These are phyloP conservation scores for Hephaestus fuliginosus DNA, from an alignment of 2,797 vertebrate genomes.

Conservation along the genomic window DNA sequence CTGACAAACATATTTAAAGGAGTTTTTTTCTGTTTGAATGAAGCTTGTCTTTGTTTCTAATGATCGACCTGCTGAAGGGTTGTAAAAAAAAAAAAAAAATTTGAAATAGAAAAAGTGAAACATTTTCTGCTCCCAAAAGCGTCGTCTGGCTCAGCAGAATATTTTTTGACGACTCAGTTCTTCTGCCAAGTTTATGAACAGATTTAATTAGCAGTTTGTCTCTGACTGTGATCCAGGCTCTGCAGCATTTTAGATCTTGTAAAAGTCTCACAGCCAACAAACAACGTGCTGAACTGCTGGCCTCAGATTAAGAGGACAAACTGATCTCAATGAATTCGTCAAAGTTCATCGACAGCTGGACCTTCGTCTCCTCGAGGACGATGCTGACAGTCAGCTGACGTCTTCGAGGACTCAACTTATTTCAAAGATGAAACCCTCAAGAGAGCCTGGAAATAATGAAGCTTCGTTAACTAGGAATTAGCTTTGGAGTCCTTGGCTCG, in stretches of 20 bases:
- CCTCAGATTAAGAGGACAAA: neutral
- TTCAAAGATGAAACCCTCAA: constrained; percentile 22
- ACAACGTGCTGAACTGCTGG: neutral
- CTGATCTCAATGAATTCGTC: neutral
- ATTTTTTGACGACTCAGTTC: neutral
- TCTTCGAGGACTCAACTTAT: neutral
- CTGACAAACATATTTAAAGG: no score
- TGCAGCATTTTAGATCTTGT: neutral
- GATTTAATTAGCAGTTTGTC: neutral
- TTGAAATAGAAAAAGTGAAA: no score
- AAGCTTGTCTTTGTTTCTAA: neutral
- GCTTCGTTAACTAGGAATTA: constrained; percentile 23
- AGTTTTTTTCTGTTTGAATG: neutral
- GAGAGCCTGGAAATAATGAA: constrained; percentile 9
- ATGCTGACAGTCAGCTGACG: neutral
- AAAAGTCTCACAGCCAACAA: neutral
- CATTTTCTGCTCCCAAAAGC: neutral
- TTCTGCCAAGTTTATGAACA: neutral
- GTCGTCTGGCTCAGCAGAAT: neutral
- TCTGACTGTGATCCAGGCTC: neutral
- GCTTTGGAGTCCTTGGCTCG: constrained; percentile 14
- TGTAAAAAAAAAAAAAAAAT: neutral
- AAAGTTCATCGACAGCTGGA: neutral
- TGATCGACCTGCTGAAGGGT: neutral
- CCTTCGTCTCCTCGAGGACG: neutral